Conservation (phyloP, 2,113 vertebrate genomes). For the Entomyzon cyanotis region DNA sequence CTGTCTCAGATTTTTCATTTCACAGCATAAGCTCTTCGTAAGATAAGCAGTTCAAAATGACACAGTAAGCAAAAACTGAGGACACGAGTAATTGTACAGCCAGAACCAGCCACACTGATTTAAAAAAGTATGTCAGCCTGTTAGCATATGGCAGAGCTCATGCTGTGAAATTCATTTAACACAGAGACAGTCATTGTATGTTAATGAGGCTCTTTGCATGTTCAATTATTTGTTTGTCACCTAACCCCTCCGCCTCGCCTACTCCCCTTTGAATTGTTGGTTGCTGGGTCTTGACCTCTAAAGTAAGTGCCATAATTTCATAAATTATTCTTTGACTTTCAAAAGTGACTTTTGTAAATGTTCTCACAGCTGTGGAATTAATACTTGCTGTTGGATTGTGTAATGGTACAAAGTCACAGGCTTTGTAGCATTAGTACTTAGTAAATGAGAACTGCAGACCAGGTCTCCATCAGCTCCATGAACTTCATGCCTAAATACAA, state of each 20-base stretch:
- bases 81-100: not conserved
- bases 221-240: not conserved
- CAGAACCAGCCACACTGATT: not conserved
- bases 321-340: slow-evolving; percentile 26
- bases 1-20: slow-evolving; percentile 1
- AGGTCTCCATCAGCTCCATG: not conserved
- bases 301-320: not conserved
- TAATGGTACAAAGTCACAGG: not conserved
- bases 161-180: slow-evolving; percentile 55
- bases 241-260: not conserved
- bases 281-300: not conserved
- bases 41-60: not conserved
- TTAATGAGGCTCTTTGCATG: slow-evolving; percentile 17
- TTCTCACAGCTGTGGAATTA: not conserved
- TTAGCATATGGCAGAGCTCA: slow-evolving; percentile 20
- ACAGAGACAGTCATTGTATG: slow-evolving; percentile 15
- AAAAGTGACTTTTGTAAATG: not conserved
- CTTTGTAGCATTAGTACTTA: not conserved
- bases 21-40: not conserved
- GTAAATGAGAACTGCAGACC: not conserved
- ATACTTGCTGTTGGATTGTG: not conserved
- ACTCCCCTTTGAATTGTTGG: not conserved
- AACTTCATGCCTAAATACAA: not conserved
- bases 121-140: not conserved
- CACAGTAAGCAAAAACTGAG: slow-evolving; percentile 23